A percentile compares a stretch with the other conserved stretches of the same genome.
Conservation (phyloP, 64 coral and sea anemone genomes). For the Actinia tenebrosa region DNA sequence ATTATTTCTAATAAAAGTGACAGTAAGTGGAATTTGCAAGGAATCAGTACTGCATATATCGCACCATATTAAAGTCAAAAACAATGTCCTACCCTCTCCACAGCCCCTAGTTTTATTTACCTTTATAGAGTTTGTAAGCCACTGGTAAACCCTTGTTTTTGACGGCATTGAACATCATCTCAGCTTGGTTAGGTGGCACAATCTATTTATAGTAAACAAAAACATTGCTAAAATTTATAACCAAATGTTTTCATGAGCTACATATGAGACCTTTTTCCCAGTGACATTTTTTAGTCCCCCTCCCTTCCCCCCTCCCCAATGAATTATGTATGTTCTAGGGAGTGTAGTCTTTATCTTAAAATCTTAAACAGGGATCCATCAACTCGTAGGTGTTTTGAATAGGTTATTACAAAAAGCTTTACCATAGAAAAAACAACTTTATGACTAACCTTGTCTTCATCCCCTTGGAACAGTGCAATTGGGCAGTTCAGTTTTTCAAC, state of each 20-base stretch:
- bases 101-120: not conserved
- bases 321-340: no score
- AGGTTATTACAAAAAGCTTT: no score
- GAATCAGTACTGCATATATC: no score
- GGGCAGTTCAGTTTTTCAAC: constrained; percentile 60
- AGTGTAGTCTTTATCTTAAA: no score
- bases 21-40: not conserved
- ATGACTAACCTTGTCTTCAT: constrained; percentile 78
- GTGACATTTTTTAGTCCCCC: not conserved
- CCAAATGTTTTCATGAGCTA: no score
- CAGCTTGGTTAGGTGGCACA: constrained; percentile 80
- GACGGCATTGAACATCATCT: constrained; percentile 80
- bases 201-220: constrained; percentile 22
- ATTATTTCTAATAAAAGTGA: not conserved
- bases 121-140: constrained; percentile 77
- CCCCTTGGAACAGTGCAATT: constrained; percentile 73
- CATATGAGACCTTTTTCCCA: no score
- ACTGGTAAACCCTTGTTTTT: constrained; percentile 77
- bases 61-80: no score
- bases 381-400: no score
- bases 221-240: not conserved
- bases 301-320: no score
- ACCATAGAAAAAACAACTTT: no score
- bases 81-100: no score
- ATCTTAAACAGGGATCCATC: no score